phyloP scores from a whole-genome alignment of 2,888 invertebrate genomes.

The Steinernema scapterisci region DNA sequence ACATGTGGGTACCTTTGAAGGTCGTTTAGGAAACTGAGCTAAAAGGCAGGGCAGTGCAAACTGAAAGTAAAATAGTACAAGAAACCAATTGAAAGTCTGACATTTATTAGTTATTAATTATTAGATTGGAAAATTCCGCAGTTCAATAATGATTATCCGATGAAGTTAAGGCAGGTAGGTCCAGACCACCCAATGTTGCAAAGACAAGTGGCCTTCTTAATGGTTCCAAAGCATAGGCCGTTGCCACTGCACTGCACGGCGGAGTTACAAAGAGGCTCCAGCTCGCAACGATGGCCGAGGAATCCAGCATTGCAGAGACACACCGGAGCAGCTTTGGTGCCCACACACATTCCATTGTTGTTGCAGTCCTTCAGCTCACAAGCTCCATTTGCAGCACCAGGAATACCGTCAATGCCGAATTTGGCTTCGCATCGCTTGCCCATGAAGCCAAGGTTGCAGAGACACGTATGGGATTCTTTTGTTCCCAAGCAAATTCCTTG shows the following conservation, averaged over 20 bases:
- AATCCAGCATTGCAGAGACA: conserved; percentile 59
- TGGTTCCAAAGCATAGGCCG: conserved; percentile 50
- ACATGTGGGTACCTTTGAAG: not conserved
- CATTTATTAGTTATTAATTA: not conserved
- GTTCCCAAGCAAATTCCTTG: conserved; percentile 54
- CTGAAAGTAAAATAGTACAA: too few relatives aligned
- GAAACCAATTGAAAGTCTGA: too few relatives aligned
- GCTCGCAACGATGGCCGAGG: conserved; percentile 50
- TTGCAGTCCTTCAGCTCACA: conserved; percentile 51
- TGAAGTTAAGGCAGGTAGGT: conserved; percentile 75
- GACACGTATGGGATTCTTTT: conserved; percentile 45
- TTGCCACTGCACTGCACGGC: conserved; percentile 47
- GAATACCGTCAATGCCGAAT: conserved; percentile 36
- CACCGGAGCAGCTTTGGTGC: conserved; percentile 47
- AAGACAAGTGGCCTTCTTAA: conserved; percentile 47
- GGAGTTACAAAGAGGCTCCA: conserved; percentile 50
- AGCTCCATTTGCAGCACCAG: conserved; percentile 21
- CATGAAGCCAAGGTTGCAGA: conserved; percentile 49
- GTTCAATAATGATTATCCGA: not conserved
- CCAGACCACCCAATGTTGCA: conserved; percentile 93
- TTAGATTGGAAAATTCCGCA: not conserved
- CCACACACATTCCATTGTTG: conserved; percentile 52
- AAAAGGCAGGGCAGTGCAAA: not conserved
- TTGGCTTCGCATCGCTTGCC: conserved; percentile 46
- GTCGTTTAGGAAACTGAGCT: not conserved